phyloP scores from a whole-genome alignment of 2,113 vertebrate species.

The Sylvia atricapilla region DNA sequence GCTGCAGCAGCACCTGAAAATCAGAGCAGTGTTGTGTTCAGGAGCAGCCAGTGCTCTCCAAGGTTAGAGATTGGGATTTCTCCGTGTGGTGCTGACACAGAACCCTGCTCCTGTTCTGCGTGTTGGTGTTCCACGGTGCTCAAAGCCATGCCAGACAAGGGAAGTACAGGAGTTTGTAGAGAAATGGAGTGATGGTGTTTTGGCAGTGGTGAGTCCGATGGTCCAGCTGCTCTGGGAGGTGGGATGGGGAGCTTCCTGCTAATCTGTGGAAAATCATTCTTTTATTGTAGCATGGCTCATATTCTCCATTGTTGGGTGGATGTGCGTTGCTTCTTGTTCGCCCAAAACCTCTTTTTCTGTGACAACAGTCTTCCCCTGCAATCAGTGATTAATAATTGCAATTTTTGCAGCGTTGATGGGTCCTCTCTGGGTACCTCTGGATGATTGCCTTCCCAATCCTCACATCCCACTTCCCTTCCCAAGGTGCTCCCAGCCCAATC shows the following conservation, averaged over 20 bases:
- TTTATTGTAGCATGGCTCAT: background rate
- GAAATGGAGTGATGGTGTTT: background rate
- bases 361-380: background rate
- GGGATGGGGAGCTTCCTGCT: background rate
- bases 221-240: background rate
- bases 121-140: background rate
- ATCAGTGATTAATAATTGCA: background rate
- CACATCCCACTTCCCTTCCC: fast-evolving
- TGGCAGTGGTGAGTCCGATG: background rate
- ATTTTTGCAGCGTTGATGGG: background rate
- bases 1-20: background rate
- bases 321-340: background rate
- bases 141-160: background rate
- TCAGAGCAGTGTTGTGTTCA: fast-evolving
- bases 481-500: background rate
- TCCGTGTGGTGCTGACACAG: background rate
- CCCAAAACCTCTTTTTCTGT: background rate
- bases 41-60: background rate
- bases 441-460: background rate
- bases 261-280: background rate
- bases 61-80: background rate
- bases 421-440: background rate
- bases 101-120: background rate
- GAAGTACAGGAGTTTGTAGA: background rate
- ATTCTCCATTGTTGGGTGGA: background rate